Base-by-base conservation (phyloP, 2,888 invertebrate genomes). In the Eristalis pertinax region DNA sequence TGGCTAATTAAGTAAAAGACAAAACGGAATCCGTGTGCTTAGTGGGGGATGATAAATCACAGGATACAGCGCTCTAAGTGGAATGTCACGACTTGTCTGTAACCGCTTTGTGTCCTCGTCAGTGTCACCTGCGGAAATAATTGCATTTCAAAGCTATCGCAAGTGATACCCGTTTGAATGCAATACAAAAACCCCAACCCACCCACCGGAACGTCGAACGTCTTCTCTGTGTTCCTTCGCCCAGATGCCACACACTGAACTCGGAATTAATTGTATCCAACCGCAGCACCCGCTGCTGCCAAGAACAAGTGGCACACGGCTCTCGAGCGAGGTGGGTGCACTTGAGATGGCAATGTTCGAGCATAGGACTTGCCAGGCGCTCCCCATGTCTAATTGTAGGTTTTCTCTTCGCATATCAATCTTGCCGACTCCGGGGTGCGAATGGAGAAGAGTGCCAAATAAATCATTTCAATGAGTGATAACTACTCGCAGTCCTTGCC, bases 1-100 rank as follows among this genome's bases (percentile, higher is more conserved):
- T 83, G 78, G 74, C 78, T 79, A 83, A 75, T 86, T 83, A 86
- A 78, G 78, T 56, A 75, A 65, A 72, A 83, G 83, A 83, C 67
- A n/a, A n/a, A 78, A 74, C 64, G n/a, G 78, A 60, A 75, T 69
- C 24, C 15, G 11, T 58, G 58, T 56, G 38, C 82, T 70, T 35
- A n/a, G n/a, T 60, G 81, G 41, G 65, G 69, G 38, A 26, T 35
- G 4, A 19, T 64, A 74, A 79, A 79, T 84, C 73, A 41, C 1
- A 43, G 24, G 69, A 50, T 68, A 62, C 43, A n/a, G 50, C 32
- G 32, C 67, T 22, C 35, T 24, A 50, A 29, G 19, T 43, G 73
- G 65, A n/a, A 4, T 50, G 22, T 58, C 35, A 60, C 50, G 19
- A 19, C 13, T 50, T 43, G 22, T 64, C 7, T 50, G 50, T 50